Percentiles rank a stretch among this genome's conserved stretches.
phyloP scores from a whole-genome alignment of 1,140 invertebrate genomes.

The Nomia melanderi region DNA sequence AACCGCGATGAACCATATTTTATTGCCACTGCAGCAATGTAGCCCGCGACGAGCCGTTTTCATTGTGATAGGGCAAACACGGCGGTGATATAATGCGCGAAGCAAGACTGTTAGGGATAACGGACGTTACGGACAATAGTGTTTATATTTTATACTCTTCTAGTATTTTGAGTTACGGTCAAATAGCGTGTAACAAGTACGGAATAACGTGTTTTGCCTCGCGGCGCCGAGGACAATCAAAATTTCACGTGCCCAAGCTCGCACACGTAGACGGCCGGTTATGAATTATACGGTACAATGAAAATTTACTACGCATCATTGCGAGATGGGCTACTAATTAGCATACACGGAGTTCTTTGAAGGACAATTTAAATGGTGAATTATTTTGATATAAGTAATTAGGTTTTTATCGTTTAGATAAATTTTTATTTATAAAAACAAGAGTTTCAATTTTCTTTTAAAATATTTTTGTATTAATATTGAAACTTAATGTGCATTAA shows the following conservation, averaged over 20 bases:
- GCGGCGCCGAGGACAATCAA: slow-evolving; percentile 36
- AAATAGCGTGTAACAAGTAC: slow-evolving; percentile 50
- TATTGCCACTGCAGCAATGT: slow-evolving; percentile 39
- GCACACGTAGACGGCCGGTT: neutral
- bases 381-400: neutral
- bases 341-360: neutral
- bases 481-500: no score
- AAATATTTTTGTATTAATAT: no score
- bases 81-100: slow-evolving; percentile 49
- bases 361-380: no score
- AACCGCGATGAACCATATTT: slow-evolving; percentile 47
- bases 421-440: no score
- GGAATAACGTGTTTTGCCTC: slow-evolving; percentile 27
- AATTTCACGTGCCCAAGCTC: slow-evolving; percentile 2
- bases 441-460: no score
- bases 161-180: slow-evolving; percentile 41
- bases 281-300: slow-evolving; percentile 14
- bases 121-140: slow-evolving; percentile 60
- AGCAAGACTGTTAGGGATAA: slow-evolving; percentile 8
- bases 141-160: slow-evolving; percentile 35
- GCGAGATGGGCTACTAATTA: neutral
- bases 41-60: slow-evolving; percentile 35
- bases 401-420: neutral
- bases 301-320: slow-evolving; percentile 30
- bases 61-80: slow-evolving; percentile 49